phyloP scores from a whole-genome alignment of 2,797 vertebrate genomes.

The Bryconaethiops microstoma region DNA sequence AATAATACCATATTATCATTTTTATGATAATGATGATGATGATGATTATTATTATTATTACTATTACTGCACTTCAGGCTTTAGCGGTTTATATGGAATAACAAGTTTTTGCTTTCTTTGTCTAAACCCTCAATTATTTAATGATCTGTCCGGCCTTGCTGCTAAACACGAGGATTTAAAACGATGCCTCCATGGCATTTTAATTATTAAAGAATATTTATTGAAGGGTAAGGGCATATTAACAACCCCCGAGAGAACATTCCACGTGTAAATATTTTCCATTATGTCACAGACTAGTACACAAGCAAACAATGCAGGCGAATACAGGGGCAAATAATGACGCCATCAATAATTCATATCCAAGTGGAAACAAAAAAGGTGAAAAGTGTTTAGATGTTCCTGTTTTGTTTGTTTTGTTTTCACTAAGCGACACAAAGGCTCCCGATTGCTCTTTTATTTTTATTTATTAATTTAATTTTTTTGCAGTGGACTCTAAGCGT shows the following conservation, averaged over 20 bases:
- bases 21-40: not conserved
- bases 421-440: not conserved
- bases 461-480: not conserved
- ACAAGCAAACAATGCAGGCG: conserved; percentile 39
- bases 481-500: conserved; percentile 34
- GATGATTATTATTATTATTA: not conserved
- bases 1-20: no score
- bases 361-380: conserved; percentile 35
- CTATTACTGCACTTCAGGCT: not conserved
- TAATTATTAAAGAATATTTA: conserved; percentile 84
- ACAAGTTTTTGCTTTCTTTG: not conserved
- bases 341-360: conserved; percentile 81
- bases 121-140: conserved; percentile 24
- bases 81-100: not conserved
- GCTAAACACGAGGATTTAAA: conserved; percentile 74
- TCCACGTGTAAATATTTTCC: conserved; percentile 75
- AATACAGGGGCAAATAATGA: conserved; percentile 69
- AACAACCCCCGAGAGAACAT: conserved; percentile 82
- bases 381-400: not conserved
- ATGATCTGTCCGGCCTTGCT: conserved; percentile 36
- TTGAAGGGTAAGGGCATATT: conserved; percentile 78
- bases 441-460: not conserved
- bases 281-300: conserved; percentile 62
- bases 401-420: not conserved
- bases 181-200: conserved; percentile 59